Percentiles rank a stretch among this genome's conserved stretches.
These are phyloP conservation scores for Stenoptilia bipunctidactyla DNA, from an alignment of 2,888 invertebrate species.

Conservation along the genomic window DNA sequence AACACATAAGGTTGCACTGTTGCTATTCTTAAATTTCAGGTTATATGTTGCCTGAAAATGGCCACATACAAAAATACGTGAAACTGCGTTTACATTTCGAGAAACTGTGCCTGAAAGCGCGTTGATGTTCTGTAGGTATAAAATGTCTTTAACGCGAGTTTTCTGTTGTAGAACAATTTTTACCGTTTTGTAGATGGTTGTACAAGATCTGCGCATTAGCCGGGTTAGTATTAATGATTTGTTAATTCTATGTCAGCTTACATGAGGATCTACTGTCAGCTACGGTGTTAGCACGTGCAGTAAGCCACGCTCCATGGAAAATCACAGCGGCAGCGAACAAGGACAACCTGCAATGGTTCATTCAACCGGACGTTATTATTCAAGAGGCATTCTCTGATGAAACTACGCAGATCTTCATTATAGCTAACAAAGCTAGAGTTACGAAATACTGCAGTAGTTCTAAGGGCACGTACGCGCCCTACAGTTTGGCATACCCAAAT, in stretches of 20 bases:
- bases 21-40: no score
- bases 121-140: no score
- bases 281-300: slow-evolving; percentile 21
- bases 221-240: no score
- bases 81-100: no score
- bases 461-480: slow-evolving; percentile 37
- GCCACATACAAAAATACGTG: no score
- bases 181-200: no score
- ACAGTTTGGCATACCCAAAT: slow-evolving; percentile 8
- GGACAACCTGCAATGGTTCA: slow-evolving; percentile 68
- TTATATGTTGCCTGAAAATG: no score
- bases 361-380: slow-evolving; percentile 68
- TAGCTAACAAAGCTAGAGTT: slow-evolving; percentile 57
- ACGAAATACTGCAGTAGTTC: slow-evolving; percentile 50
- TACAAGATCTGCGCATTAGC: no score
- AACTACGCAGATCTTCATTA: slow-evolving; percentile 59
- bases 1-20: no score
- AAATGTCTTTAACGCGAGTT: no score
- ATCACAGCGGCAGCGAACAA: slow-evolving; percentile 66
- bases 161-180: no score
- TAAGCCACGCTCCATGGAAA: slow-evolving; percentile 53
- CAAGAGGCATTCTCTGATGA: slow-evolving; percentile 64
- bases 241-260: slow-evolving; percentile 7
- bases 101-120: no score
- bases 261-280: slow-evolving; percentile 6